These are phyloP conservation scores for Rhamnusium bicolor DNA, from an alignment of 2,888 invertebrate species.

Conservation along the genomic window DNA sequence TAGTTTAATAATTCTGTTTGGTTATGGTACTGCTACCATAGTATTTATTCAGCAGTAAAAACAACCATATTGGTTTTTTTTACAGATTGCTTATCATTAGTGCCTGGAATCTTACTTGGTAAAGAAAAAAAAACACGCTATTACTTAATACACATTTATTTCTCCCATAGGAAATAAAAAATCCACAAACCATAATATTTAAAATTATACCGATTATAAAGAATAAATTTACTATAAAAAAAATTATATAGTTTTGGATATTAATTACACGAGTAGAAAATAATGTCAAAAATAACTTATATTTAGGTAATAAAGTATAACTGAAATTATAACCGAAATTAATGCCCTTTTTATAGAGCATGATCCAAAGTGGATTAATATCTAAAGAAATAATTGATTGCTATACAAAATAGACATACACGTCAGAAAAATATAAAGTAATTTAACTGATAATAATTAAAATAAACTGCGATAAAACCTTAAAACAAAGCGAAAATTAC, in stretches of 20 bases:
- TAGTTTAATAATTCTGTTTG: too few relatives aligned
- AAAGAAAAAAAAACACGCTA: background rate
- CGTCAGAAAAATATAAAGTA: conserved; percentile 7
- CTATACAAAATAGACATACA: conserved; percentile 1
- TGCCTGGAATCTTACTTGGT: background rate
- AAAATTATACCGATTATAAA: conserved; percentile 5
- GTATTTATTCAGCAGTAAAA: too few relatives aligned
- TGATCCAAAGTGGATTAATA: background rate
- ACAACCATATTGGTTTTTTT: too few relatives aligned
- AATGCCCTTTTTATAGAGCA: conserved; percentile 10
- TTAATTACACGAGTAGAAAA: background rate
- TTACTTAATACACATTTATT: conserved; percentile 27
- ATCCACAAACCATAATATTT: conserved; percentile 50
- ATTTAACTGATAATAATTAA: conserved; percentile 1
- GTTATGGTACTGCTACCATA: too few relatives aligned
- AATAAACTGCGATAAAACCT: background rate
- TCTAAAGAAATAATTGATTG: background rate
- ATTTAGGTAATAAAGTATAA: background rate
- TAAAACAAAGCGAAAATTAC: conserved; percentile 18
- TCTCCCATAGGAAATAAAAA: conserved; percentile 47
- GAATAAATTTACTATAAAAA: background rate
- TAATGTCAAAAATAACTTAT: conserved; percentile 20
- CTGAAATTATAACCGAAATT: background rate
- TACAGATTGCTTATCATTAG: too few relatives aligned
- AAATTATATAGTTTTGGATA: conserved; percentile 14